Evolutionary conservation across 2,113 vertebrate genomes (phyloP), one percentile per base, ranked within the genome.

Genomic region (Puffinus mauretanicus): DNA sequence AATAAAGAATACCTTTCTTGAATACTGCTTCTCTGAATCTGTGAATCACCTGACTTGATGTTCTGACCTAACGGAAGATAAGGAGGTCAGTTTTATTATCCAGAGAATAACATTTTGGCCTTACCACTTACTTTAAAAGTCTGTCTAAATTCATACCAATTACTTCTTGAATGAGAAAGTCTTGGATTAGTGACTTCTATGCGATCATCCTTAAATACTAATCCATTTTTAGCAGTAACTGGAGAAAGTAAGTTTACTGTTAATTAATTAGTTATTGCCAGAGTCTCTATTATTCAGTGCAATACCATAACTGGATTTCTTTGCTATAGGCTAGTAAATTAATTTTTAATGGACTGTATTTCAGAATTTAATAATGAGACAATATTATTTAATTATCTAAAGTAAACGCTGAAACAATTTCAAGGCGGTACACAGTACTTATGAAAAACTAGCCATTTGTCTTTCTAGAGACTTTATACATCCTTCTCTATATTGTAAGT

Each of bases 221-320:
- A 89, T 82, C n/a, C 75, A 17, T 60, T 95, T 90, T 94, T 47
- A 94, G n/a, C 52, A 84, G 55, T 70, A 81, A 55, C 34, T 60
- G 11, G 55, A 82, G 77, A 44, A 95, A 87, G 77, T 36, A 49
- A 16, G 27, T 78, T 89, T 86, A 79, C 47, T 89, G 77, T 34
- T 89, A 95, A 94, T 92, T 86, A 95, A 91, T 94, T 80, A 81
- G 71, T 65, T 95, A 78, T 87, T 93, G 25, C 69, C 65, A 84
- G 55, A 64, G 30, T 78, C 29, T 86, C 51, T 81, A 58, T 89
- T 94, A 82, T 91, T 84, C 57, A 82, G 44, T 67, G 52, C 61
- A 81, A 71, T 49, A 55, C 38, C 5, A 11, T 86, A 94, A 93
- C 67, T 66, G 71, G 16, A 75, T 84, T 95, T 88, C 76, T 81